These are phyloP conservation scores for Thomomys bottae DNA, from an alignment of 2,113 vertebrate species.

Conservation along the genomic window DNA sequence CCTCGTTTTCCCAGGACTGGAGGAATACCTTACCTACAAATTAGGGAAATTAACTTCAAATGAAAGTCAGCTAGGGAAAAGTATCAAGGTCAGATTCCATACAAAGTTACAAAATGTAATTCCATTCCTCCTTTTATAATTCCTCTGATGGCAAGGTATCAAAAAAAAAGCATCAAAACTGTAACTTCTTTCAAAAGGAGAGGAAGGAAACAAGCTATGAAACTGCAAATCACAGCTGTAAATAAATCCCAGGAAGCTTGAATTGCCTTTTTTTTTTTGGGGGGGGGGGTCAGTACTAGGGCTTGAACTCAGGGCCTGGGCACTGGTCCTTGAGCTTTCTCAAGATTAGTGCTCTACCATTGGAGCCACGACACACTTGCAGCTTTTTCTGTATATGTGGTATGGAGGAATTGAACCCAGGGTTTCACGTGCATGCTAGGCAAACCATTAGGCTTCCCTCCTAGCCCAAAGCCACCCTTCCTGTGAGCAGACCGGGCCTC, in stretches of 20 bases:
- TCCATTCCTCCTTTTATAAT: not conserved
- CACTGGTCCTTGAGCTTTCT: too few relatives aligned
- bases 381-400: too few relatives aligned
- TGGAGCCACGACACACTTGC: too few relatives aligned
- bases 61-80: not conserved
- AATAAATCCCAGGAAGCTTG: not conserved
- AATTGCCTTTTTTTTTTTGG: too few relatives aligned
- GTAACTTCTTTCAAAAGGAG: constrained; percentile 3
- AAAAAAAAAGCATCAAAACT: not conserved
- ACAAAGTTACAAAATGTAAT: constrained; percentile 17
- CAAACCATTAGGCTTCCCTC: too few relatives aligned
- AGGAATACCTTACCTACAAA: not conserved
- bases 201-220: not conserved
- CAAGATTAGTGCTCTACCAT: too few relatives aligned
- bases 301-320: too few relatives aligned
- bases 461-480: not conserved
- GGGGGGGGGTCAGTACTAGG: too few relatives aligned
- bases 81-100: constrained; percentile 6
- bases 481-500: too few relatives aligned
- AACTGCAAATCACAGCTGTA: not conserved
- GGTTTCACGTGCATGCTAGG: too few relatives aligned
- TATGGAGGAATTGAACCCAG: too few relatives aligned
- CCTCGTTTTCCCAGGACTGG: not conserved
- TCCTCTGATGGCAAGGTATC: not conserved
- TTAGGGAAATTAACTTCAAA: not conserved